These are phyloP conservation scores for Temnothorax longispinosus DNA, from an alignment of 1,140 invertebrate genomes.

Conservation along the genomic window DNA sequence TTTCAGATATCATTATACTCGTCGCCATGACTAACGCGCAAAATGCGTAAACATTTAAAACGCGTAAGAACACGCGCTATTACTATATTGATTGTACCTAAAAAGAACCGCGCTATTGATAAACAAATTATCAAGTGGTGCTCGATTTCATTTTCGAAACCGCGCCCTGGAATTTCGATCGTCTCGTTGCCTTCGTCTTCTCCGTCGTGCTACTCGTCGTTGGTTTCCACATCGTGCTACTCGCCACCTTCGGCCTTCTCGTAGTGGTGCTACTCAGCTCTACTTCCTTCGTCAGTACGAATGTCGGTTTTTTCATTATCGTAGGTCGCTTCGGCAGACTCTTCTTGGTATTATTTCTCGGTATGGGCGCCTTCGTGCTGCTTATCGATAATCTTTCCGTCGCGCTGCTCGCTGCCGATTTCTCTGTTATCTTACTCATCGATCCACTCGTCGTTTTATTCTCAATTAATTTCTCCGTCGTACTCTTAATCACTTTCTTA, in stretches of 20 bases:
- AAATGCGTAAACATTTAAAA: no score
- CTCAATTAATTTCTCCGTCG: neutral
- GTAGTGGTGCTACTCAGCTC: neutral
- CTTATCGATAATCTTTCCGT: neutral
- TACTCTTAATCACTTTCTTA: neutral
- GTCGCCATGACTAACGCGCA: neutral
- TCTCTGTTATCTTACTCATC: conserved; percentile 1
- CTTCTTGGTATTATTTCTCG: neutral
- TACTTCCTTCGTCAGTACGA: neutral
- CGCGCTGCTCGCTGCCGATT: neutral
- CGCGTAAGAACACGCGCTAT: neutral
- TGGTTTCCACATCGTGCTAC: conserved; percentile 25
- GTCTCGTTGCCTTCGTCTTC: neutral
- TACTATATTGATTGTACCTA: neutral
- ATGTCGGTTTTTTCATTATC: conserved; percentile 38
- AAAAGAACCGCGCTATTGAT: neutral
- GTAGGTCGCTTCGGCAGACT: conserved; percentile 22
- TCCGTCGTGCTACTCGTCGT: neutral
- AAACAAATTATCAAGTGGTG: conserved; percentile 18
- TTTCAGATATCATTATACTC: neutral
- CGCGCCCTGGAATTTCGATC: neutral
- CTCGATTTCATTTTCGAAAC: neutral
- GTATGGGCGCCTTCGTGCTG: neutral
- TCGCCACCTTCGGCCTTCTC: neutral
- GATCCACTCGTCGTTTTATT: neutral